Base-by-base conservation (phyloP, 2,797 vertebrate genomes). In the Sebastiscus tertius region DNA sequence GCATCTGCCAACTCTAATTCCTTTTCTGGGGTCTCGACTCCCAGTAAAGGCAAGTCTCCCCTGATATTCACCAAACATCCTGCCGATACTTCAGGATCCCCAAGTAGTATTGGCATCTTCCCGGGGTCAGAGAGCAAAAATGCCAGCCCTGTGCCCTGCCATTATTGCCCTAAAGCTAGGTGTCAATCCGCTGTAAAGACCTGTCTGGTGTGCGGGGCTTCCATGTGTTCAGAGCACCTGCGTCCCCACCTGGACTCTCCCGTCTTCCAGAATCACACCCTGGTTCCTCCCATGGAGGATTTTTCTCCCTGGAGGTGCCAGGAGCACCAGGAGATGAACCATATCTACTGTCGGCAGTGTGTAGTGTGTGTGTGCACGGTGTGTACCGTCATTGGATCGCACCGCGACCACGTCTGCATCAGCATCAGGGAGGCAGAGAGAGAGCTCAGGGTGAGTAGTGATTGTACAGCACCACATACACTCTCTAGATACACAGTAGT, bases 251-350 rank as follows among this genome's bases (percentile, higher is more conserved):
- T 96, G 90, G 96, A 96, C 0, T 95, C 93, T 2, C 87, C 94
- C 0, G 94, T 96, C 46, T 96, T 97, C 72, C 93, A 94, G 90
- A 95, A 85, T 78, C 96, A 97, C 87, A 92, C 94, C 0, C 93
- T 96, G 72, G 95, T 96, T 72, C 71, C 94, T 9, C 92, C 96
- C 4, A 52, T 93, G 49, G 92, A 94, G n/a, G 96, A 97, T 65
- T 92, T 96, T 62, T 94, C 96, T 0, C 64, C 85, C 3, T 96
- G 94, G 95, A 92, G 89, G 75, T 96, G 96, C 85, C 94, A 91
- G 79, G 96, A 97, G 60, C 96, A 97, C 86, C 95, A 96, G 71
- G 96, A 97, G 82, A 93, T 96, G 24, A 96, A 96, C 91, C 94
- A 94, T 0, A 96, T 97, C 91, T 97, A 94, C 94, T 97, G 96